Base-by-base conservation (phyloP, 2,797 vertebrate genomes). In the Amphiprion clarkii region DNA sequence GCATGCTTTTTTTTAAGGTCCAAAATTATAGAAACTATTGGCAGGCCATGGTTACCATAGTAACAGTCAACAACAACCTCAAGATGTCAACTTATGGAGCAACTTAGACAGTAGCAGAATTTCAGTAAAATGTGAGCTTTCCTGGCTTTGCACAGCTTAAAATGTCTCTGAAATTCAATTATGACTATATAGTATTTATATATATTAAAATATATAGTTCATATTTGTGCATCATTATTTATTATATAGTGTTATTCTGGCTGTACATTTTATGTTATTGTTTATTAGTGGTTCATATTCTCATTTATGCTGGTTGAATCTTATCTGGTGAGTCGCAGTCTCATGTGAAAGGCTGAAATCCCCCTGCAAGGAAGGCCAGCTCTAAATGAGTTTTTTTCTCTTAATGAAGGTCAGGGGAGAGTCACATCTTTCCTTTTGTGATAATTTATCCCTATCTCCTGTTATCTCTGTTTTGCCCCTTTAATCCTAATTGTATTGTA, bases 401-500 rank as follows among this genome's bases (percentile, higher is more conserved):
- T 93, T 95, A 96, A 96, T 95, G 95, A 96, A 95, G 95, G 95
- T 96, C 95, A 95, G 90, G 83, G 89, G 87, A 94, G 93, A 95
- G 94, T 92, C 94, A 94, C 93, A 93, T 94, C 93, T 93, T 93
- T 93, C 84, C 92, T 91, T 92, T 91, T 92, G 90, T 93, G 93
- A 95, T 95, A 94, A 95, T 95, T 95, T 95, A 95, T 95, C 95
- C 91, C 90, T 95, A 96, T 95, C 94, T 94, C 39, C 93, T 88
- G 92, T 94, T 95, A 96, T 96, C 95, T 93, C 89, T 76, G 83
- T 84, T 89, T 91, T 93, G 94, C 88, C 94, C 92, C 93, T 95
- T 94, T 96, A 96, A 96, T 96, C 95, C 95, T 95, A 96, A 96
- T 96, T 96, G 94, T 95, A 94, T 95, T 94, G 94, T 94, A 94